Conservation (phyloP, 2,888 invertebrate species). For the Rhyacophila evoluta region DNA sequence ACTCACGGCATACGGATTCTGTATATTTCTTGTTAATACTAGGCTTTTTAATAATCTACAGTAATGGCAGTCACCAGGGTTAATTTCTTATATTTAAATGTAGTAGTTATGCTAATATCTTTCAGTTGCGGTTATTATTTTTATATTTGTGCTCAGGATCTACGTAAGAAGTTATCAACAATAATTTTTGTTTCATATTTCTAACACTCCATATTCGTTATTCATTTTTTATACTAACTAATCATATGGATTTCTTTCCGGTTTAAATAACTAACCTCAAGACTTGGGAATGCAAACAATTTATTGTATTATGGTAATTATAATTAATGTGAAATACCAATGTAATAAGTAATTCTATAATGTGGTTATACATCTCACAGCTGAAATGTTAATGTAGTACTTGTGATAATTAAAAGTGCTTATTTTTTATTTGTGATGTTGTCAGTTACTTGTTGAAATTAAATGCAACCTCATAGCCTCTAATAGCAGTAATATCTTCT, state of each 20-base stretch:
- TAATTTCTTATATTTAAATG: background rate
- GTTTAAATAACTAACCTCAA: background rate
- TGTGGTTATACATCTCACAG: no score
- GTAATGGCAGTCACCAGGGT: background rate
- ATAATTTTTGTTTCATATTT: background rate
- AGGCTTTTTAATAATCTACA: background rate
- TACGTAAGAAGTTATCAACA: conserved; percentile 10
- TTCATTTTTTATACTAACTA: no score
- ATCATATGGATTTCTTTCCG: no score
- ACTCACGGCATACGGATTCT: background rate
- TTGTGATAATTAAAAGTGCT: no score
- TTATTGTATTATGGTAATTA: background rate
- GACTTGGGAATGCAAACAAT: background rate
- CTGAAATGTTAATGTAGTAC: no score
- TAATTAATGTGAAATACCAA: no score
- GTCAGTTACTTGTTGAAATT: no score
- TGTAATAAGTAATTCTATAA: no score
- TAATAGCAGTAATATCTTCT: no score
- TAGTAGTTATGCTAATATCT: background rate
- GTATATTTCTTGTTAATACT: background rate
- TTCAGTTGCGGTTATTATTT: background rate
- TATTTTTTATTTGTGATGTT: no score
- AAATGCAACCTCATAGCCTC: no score
- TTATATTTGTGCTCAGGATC: conserved; percentile 3
- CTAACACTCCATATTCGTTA: background rate